Evolutionary conservation across 2,888 invertebrate species (phyloP).

Genomic region (Scaptomyza flava): DNA sequence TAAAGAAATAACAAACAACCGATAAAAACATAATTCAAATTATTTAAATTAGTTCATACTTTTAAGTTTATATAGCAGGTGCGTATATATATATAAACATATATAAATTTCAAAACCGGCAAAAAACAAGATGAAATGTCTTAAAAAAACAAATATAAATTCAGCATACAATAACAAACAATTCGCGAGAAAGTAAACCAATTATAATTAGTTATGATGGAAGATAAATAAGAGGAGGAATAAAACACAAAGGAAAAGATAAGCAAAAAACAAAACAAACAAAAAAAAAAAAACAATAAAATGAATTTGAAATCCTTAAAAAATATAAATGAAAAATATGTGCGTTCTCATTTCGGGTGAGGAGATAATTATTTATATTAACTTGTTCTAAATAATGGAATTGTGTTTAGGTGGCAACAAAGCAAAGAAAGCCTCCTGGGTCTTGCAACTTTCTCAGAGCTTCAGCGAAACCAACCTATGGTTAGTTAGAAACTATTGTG

Average conservation of each 20-base stretch:
- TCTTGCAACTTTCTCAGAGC: background rate
- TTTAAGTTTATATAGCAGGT: constrained; percentile 82
- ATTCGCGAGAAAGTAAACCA: constrained; percentile 57
- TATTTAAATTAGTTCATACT: constrained; percentile 75
- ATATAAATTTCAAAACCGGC: constrained; percentile 55
- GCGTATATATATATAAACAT: constrained; percentile 56
- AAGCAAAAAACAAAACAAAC: constrained; percentile 53
- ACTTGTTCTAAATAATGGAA: background rate
- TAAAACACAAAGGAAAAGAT: constrained; percentile 59
- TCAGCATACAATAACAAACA: constrained; percentile 26
- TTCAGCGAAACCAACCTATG: constrained; percentile 22
- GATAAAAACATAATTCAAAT: constrained; percentile 62
- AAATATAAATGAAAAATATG: constrained; percentile 62
- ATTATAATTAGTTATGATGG: constrained; percentile 63
- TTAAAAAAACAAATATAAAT: constrained; percentile 51
- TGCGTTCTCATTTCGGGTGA: constrained; percentile 35
- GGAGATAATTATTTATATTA: background rate
- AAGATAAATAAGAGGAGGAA: constrained; percentile 43
- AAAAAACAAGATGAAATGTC: constrained; percentile 52
- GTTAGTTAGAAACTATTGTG: constrained; percentile 23
- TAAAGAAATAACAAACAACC: constrained; percentile 33
- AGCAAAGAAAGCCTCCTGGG: background rate
- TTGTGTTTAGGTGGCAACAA: background rate
- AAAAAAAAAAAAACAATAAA: constrained; percentile 70
- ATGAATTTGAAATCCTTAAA: constrained; percentile 81